Evolutionary conservation across 1,140 invertebrate genomes (phyloP).

Genomic region (Musca vetustissima): DNA sequence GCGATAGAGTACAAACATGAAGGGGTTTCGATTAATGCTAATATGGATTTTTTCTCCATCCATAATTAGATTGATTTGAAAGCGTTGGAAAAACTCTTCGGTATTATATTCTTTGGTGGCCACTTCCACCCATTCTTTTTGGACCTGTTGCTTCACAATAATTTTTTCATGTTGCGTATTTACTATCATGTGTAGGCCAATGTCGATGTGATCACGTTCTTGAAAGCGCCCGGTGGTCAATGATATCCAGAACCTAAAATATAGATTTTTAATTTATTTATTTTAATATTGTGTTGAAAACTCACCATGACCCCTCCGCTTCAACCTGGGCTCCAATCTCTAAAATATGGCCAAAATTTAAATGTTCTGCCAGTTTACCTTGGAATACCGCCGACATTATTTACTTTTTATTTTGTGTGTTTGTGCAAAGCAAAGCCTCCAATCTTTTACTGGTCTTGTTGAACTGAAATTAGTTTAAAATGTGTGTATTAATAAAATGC

Average conservation of each 20-base stretch:
- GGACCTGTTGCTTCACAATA: background rate
- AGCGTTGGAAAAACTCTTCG: background rate
- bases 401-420: too few relatives aligned
- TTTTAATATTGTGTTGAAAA: too few relatives aligned
- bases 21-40: background rate
- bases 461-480: too few relatives aligned
- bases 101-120: background rate
- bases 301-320: background rate
- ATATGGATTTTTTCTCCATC: slow-evolving; percentile 1
- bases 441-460: too few relatives aligned
- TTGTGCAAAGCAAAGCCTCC: too few relatives aligned
- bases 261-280: background rate
- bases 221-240: background rate
- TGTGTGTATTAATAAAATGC: too few relatives aligned
- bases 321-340: background rate
- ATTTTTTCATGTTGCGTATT: background rate
- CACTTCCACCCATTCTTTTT: background rate
- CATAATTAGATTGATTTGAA: background rate
- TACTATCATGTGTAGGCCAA: background rate
- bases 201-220: background rate
- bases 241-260: background rate
- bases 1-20: background rate
- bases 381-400: slow-evolving; percentile 6
- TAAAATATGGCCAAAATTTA: slow-evolving; percentile 5
- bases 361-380: background rate